Evolutionary conservation across 2,888 invertebrate species (phyloP), one percentile per base, ranked within the genome.

Genomic region (Macrophya annulata): DNA sequence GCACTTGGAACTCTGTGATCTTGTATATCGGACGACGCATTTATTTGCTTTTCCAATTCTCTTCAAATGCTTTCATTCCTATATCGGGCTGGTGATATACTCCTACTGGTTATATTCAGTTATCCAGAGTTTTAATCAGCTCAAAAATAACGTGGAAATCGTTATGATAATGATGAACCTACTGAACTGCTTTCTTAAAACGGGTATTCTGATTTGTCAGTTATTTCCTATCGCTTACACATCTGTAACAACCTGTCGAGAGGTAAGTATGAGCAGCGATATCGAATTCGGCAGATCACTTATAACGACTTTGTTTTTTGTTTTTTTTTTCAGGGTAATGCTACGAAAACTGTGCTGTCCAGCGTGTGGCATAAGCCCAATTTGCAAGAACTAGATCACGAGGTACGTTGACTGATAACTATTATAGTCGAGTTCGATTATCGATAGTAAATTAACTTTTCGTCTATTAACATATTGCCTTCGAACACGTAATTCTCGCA

Each of bases 361-460:
- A 9, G 12, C 15, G 17, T 51, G 15, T 51, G 51, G 15, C 15
- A 6, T 21, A n/a, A 31, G 8, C 48, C 25, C 4, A 5, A 51
- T 25, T 5, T 31, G 25, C 10, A 12, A n/a, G 31, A 76, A 31
- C 9, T 76, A 8, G 15, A 48, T 31, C 15, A 51, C 31, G 76
- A 76, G 76, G 76, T 76, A 76, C 17, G 15, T 31, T 4, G 43
- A 37, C 40, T 71, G 4, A 68, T 15, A 68, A 68, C n/a, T 62
- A 62, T 9, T 8, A 62, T 9, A 31, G 31, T 0, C 3, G n/a
- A 21, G 17, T 62, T 62, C n/a, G 62, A 21, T n/a, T 3, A 21
- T 6, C n/a, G 62, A 17, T 21, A n/a, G 25, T 62, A 9, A 15
- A 37, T 37, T 40, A 71, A 9, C 1, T 4, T 21, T 62, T 48